A percentile compares a stretch with the other conserved stretches of the same genome.
These are phyloP conservation scores for Chlamydotis undulata DNA, from an alignment of 2,113 vertebrate genomes.

Conservation along the genomic window DNA sequence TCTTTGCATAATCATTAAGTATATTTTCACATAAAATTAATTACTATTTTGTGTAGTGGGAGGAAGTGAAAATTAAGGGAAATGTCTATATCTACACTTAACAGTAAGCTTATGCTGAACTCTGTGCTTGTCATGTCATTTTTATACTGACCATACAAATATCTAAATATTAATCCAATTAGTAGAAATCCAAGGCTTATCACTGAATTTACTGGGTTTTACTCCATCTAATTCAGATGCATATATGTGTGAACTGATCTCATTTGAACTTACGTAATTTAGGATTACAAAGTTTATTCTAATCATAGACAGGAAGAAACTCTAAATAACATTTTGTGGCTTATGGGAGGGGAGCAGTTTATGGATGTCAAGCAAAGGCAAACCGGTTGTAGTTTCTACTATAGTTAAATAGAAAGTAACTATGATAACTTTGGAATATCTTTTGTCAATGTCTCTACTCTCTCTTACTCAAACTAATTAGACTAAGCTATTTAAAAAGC, in stretches of 20 bases:
- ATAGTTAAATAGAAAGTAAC: background rate
- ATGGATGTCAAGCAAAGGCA: background rate
- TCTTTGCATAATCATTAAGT: background rate
- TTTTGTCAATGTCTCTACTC: background rate
- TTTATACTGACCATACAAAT: background rate
- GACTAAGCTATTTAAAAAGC: background rate
- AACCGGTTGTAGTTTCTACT: background rate
- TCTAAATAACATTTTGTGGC: background rate
- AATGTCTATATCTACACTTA: background rate
- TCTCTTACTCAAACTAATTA: background rate
- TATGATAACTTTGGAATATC: background rate
- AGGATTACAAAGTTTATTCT: background rate
- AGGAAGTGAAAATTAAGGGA: background rate
- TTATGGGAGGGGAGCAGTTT: rapidly evolving
- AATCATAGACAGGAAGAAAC: background rate
- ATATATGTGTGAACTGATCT: background rate
- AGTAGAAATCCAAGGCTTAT: background rate
- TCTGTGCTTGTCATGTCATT: background rate
- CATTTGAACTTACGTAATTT: background rate
- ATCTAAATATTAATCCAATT: background rate
- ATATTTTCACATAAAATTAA: background rate
- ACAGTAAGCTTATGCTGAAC: background rate
- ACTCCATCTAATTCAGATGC: background rate
- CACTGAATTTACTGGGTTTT: background rate
- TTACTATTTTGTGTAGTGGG: background rate